Evolutionary conservation across 2,113 vertebrate species (phyloP).

Genomic region (Sturnira hondurensis): DNA sequence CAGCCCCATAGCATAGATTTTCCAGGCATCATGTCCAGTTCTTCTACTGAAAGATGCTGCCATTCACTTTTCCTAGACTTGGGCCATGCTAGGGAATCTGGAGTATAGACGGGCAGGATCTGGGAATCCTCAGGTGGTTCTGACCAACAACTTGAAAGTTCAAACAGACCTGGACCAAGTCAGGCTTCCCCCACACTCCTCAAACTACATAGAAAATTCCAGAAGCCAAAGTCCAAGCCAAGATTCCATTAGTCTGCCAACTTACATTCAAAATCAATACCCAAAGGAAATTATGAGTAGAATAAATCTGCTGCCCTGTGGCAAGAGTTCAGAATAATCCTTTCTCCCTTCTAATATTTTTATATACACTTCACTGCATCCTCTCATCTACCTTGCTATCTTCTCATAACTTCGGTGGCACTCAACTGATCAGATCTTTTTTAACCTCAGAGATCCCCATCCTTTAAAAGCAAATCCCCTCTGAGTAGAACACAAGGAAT

Average conservation of each 20-base stretch:
- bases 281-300: not conserved
- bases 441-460: not conserved
- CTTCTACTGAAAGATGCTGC: not conserved
- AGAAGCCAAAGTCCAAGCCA: constrained; percentile 1
- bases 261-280: constrained; percentile 5
- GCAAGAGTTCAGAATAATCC: not conserved
- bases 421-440: not conserved
- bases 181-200: not conserved
- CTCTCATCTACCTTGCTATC: not conserved
- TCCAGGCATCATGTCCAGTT: not conserved
- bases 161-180: not conserved
- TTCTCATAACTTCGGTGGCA: not conserved
- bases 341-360: not conserved
- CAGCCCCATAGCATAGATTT: not conserved
- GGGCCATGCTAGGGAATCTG: not conserved
- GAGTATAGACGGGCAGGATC: not conserved
- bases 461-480: not conserved
- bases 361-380: not conserved
- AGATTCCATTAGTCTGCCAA: not conserved
- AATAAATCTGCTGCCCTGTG: not conserved
- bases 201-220: not conserved
- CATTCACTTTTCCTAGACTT: not conserved
- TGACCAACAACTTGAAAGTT: not conserved
- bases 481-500: not conserved
- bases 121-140: not conserved